phyloP scores from a whole-genome alignment of 2,888 invertebrate species.

The Drosophila prostipennis region DNA sequence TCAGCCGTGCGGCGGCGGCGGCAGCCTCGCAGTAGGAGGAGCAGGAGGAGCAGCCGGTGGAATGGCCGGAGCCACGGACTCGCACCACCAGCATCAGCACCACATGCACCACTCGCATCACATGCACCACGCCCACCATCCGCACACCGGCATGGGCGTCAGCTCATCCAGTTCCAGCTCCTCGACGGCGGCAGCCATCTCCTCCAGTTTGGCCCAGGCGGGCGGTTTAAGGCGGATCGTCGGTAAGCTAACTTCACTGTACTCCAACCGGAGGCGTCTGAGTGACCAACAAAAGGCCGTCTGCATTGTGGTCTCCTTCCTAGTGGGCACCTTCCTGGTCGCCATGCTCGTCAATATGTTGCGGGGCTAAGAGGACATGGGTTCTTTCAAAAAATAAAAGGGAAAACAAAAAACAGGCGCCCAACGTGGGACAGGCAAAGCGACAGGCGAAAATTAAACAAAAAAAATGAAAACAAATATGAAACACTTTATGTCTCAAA shows the following conservation, averaged over 20 bases:
- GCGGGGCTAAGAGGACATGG: slow-evolving; percentile 51
- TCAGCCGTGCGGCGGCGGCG: slow-evolving; percentile 45
- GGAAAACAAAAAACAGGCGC: background rate
- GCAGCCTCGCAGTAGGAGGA: slow-evolving; percentile 10
- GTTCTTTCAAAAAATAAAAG: background rate
- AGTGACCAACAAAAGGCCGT: slow-evolving; percentile 84
- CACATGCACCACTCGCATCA: slow-evolving; percentile 72
- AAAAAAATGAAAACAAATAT: slow-evolving; percentile 7
- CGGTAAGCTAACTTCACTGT: slow-evolving; percentile 78
- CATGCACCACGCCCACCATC: slow-evolving; percentile 64
- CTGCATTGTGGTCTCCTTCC: slow-evolving; percentile 82
- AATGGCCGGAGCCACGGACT: slow-evolving; percentile 46
- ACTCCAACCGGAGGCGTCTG: slow-evolving; percentile 82
- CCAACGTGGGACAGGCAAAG: slow-evolving; percentile 23
- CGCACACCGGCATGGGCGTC: slow-evolving; percentile 26
- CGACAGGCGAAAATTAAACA: slow-evolving; percentile 14
- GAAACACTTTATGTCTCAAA: slow-evolving; percentile 42
- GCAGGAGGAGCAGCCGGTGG: slow-evolving; percentile 17
- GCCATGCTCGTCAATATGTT: slow-evolving; percentile 83
- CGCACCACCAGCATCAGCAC: slow-evolving; percentile 60
- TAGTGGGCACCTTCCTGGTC: slow-evolving; percentile 82
- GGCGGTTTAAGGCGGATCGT: slow-evolving; percentile 85
- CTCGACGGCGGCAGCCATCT: slow-evolving; percentile 29
- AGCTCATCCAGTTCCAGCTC: slow-evolving; percentile 17
- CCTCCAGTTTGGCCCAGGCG: slow-evolving; percentile 71